Percentiles rank a stretch among this genome's conserved stretches.
phyloP scores from a whole-genome alignment of 1,140 invertebrate species.

The Hirudo medicinalis region DNA sequence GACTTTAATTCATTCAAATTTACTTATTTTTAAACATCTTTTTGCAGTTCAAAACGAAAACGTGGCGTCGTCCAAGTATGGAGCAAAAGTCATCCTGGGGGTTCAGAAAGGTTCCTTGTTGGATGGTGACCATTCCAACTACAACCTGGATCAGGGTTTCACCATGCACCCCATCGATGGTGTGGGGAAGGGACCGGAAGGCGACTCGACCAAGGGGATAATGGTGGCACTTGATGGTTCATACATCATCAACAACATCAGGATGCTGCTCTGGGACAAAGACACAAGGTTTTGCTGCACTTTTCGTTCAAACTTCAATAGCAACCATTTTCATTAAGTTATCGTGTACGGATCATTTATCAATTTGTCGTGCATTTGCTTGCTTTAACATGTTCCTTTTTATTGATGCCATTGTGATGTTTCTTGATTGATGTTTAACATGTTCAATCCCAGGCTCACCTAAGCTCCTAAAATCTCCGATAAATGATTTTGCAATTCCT shows the following conservation, averaged over 20 bases:
- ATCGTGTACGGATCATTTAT: too few relatives aligned
- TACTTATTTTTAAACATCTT: not conserved
- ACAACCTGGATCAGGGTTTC: slow-evolving; percentile 82
- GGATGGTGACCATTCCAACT: slow-evolving; percentile 70
- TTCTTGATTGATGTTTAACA: too few relatives aligned
- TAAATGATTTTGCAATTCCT: not conserved
- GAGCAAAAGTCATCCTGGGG: slow-evolving; percentile 49
- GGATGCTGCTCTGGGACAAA: slow-evolving; percentile 82
- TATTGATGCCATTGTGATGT: too few relatives aligned
- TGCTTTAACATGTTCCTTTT: too few relatives aligned
- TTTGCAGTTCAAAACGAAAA: slow-evolving; percentile 71
- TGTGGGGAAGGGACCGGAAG: not conserved
- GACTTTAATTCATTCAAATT: too few relatives aligned
- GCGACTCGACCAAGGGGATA: slow-evolving; percentile 51
- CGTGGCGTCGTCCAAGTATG: slow-evolving; percentile 61
- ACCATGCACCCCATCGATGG: slow-evolving; percentile 83
- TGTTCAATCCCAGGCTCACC: too few relatives aligned
- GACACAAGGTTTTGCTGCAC: slow-evolving; percentile 56
- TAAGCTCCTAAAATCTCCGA: too few relatives aligned
- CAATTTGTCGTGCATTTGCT: too few relatives aligned
- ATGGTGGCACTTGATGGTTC: slow-evolving; percentile 70
- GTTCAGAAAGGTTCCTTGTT: slow-evolving; percentile 72
- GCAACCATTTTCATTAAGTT: too few relatives aligned
- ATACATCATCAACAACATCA: slow-evolving; percentile 83
- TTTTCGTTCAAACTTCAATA: too few relatives aligned